phyloP scores from a whole-genome alignment of 1,140 invertebrate species.

The Euura saliciscinereae region DNA sequence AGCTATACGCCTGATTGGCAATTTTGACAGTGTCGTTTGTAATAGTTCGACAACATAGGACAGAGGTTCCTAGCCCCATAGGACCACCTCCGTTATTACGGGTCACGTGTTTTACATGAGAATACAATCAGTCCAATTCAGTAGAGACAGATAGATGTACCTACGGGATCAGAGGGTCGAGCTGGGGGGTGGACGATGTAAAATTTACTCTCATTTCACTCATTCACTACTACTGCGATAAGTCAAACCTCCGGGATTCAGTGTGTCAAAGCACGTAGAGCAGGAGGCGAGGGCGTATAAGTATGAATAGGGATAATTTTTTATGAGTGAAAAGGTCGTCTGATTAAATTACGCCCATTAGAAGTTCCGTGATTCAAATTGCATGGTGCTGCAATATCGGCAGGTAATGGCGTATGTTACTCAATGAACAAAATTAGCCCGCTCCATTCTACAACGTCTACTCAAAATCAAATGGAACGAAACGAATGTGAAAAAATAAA shows the following conservation, averaged over 20 bases:
- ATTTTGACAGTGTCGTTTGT: too few species aligned
- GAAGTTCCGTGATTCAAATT: too few species aligned
- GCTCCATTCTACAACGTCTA: too few species aligned
- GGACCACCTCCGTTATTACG: constrained; percentile 23
- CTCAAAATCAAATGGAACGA: too few species aligned
- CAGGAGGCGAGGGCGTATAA: constrained; percentile 12
- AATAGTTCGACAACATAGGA: constrained; percentile 5
- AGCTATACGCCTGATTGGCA: too few species aligned
- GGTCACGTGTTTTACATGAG: constrained; percentile 44
- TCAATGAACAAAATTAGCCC: too few species aligned
- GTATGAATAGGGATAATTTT: constrained; percentile 33
- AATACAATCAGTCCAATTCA: constrained; percentile 50
- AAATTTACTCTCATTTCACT: constrained; percentile 28
- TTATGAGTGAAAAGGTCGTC: not conserved
- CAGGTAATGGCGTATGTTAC: too few species aligned
- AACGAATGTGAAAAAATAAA: too few species aligned
- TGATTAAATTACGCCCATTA: too few species aligned
- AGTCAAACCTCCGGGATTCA: constrained; percentile 32
- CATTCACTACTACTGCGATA: constrained; percentile 27
- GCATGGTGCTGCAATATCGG: too few species aligned
- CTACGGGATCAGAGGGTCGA: constrained; percentile 1
- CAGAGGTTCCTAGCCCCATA: constrained; percentile 9
- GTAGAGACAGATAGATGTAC: constrained; percentile 27
- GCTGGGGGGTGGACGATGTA: constrained; percentile 30
- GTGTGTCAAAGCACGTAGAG: constrained; percentile 15